A percentile compares a stretch with the other conserved stretches of the same genome.
Evolutionary conservation across 1,140 invertebrate genomes (phyloP).

Genomic region (Sinella curviseta): DNA sequence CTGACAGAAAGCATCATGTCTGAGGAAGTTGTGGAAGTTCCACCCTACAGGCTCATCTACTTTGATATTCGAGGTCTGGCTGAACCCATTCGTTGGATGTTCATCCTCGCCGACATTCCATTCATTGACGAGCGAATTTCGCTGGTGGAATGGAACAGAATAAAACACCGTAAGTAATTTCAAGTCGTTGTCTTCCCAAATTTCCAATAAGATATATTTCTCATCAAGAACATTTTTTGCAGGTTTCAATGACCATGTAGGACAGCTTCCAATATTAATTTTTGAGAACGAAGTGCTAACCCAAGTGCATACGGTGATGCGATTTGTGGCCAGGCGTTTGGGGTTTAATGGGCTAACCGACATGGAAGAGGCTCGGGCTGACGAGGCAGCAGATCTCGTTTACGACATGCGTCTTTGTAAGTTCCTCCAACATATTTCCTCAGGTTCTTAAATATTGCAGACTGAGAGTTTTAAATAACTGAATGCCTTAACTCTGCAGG

Average conservation of each 20-base stretch:
- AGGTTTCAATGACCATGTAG: slow-evolving; percentile 20
- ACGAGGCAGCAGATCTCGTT: slow-evolving; percentile 14
- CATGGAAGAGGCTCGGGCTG: slow-evolving; percentile 17
- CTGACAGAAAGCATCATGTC: too few relatives aligned
- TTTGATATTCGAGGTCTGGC: slow-evolving; percentile 26
- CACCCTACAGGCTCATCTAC: slow-evolving; percentile 8
- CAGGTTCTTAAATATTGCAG: background rate
- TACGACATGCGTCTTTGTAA: slow-evolving; percentile 14
- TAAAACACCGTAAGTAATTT: slow-evolving; percentile 6
- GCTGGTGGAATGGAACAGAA: background rate
- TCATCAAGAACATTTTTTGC: background rate
- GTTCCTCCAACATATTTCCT: background rate
- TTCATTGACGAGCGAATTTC: slow-evolving; percentile 18
- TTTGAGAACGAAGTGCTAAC: slow-evolving; percentile 7
- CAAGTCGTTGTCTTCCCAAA: too few relatives aligned
- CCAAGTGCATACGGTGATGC: slow-evolving; percentile 12
- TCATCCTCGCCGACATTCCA: background rate
- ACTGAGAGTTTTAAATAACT: too few relatives aligned
- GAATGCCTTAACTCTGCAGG: background rate
- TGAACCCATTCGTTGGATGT: slow-evolving; percentile 25
- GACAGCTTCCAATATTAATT: slow-evolving; percentile 1
- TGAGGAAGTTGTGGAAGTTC: background rate
- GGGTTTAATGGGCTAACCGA: slow-evolving; percentile 20
- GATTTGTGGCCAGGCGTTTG: slow-evolving; percentile 13
- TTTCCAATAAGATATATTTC: background rate